Conservation (phyloP, 2,888 invertebrate species). For the Hypolimnas misippus region DNA sequence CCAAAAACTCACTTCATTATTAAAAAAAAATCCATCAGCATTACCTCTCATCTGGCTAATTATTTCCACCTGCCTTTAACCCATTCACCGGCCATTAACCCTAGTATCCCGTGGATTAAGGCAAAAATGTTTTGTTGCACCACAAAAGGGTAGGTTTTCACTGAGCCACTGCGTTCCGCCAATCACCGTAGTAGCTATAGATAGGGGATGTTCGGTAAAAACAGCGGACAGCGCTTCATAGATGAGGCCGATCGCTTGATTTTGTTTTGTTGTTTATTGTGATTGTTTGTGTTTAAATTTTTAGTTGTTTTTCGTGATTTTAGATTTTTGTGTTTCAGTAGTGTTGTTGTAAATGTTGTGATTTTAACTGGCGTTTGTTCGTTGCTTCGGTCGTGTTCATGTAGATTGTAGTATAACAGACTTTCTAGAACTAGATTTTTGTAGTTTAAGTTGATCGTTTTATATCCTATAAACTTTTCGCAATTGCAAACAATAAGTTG, state of each 20-base stretch:
- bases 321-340: too few species aligned
- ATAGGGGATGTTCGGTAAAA: slow-evolving; percentile 66
- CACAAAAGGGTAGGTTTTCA: slow-evolving; percentile 74
- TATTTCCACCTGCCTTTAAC: slow-evolving; percentile 37
- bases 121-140: slow-evolving; percentile 69
- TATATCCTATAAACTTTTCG: too few species aligned
- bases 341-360: too few species aligned
- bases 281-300: background rate
- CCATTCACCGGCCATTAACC: slow-evolving; percentile 65
- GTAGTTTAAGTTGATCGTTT: too few species aligned
- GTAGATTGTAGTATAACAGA: too few species aligned
- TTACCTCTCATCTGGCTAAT: slow-evolving; percentile 33
- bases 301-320: too few species aligned
- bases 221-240: slow-evolving; percentile 72
- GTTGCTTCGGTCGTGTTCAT: too few species aligned
- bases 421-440: too few species aligned
- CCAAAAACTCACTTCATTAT: slow-evolving; percentile 10
- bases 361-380: too few species aligned
- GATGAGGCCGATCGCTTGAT: slow-evolving; percentile 50
- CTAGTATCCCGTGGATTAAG: slow-evolving; percentile 70
- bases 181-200: slow-evolving; percentile 67
- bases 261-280: background rate
- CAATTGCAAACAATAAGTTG: too few species aligned
- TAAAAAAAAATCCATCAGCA: slow-evolving; percentile 15
- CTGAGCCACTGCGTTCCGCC: slow-evolving; percentile 60